Evolutionary conservation across 2,113 vertebrate genomes (phyloP).

Genomic region (Notarius quadriscutis): DNA sequence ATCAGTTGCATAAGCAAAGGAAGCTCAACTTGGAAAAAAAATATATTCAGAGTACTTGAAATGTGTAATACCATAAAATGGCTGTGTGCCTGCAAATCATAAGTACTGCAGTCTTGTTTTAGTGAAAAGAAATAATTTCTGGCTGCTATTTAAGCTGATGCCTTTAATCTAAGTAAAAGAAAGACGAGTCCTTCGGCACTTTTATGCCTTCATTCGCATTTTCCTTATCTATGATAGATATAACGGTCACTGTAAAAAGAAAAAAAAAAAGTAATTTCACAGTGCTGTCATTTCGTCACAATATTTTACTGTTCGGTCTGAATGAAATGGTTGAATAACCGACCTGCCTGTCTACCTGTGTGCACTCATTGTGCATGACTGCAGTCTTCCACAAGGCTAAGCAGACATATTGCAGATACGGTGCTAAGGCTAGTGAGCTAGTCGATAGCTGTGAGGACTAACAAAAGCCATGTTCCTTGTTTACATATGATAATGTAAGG

Average conservation of each 20-base stretch:
- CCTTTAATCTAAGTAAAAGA: background rate
- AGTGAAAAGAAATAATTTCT: background rate
- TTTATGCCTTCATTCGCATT: background rate
- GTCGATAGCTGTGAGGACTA: no score
- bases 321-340: no score
- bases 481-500: no score
- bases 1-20: conserved; percentile 21
- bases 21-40: conserved; percentile 18
- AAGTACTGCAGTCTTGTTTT: conserved; percentile 12
- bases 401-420: no score
- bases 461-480: no score
- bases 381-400: no score
- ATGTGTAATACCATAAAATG: conserved; percentile 27
- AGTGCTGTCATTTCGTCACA: background rate
- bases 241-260: background rate
- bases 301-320: background rate
- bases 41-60: conserved; percentile 14
- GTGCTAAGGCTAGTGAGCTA: no score
- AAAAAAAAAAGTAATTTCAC: background rate
- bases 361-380: no score
- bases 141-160: background rate
- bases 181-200: background rate
- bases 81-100: background rate
- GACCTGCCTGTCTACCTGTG: no score
- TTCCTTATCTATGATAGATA: background rate